Conservation (phyloP, 2,113 vertebrate species). For the Python bivittatus region DNA sequence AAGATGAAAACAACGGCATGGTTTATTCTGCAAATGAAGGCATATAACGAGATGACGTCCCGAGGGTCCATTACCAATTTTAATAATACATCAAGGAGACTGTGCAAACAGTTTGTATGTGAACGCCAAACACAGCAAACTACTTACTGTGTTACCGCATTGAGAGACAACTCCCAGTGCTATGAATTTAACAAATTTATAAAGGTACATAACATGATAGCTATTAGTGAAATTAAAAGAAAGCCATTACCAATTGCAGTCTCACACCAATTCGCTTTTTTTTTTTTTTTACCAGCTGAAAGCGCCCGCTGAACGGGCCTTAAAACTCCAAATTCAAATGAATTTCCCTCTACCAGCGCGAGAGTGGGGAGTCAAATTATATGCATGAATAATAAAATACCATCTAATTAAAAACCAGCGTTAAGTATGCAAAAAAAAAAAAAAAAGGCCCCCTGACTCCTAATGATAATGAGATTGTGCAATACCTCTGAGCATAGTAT, state of each 20-base stretch:
- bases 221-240: slow-evolving; percentile 99
- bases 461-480: slow-evolving; percentile 99
- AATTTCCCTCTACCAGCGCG: slow-evolving; percentile 75
- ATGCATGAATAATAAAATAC: slow-evolving; percentile 99
- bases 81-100: slow-evolving; percentile 99
- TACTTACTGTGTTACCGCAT: slow-evolving; percentile 90
- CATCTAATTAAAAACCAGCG: slow-evolving; percentile 99
- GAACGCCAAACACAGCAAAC: slow-evolving; percentile 92
- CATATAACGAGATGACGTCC: slow-evolving; percentile 98
- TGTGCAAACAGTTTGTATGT: slow-evolving; percentile 94
- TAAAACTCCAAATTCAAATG: slow-evolving; percentile 79
- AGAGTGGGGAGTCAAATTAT: slow-evolving; percentile 94
- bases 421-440: slow-evolving; percentile 99
- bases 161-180: slow-evolving; percentile 92
- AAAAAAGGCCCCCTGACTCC: neutral
- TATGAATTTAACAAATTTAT: slow-evolving; percentile 95
- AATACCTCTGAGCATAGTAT: slow-evolving; percentile 95
- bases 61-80: slow-evolving; percentile 99
- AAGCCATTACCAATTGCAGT: slow-evolving; percentile 86
- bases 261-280: slow-evolving; percentile 62
- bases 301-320: slow-evolving; percentile 65
- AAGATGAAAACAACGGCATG: slow-evolving; percentile 99
- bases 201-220: slow-evolving; percentile 98
- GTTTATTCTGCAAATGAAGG: slow-evolving; percentile 99
- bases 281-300: slow-evolving; percentile 71